Evolutionary conservation across 30 jellyfish, hydroid and myxozoan species (phyloP).

Genomic region (Aurelia aurita): DNA sequence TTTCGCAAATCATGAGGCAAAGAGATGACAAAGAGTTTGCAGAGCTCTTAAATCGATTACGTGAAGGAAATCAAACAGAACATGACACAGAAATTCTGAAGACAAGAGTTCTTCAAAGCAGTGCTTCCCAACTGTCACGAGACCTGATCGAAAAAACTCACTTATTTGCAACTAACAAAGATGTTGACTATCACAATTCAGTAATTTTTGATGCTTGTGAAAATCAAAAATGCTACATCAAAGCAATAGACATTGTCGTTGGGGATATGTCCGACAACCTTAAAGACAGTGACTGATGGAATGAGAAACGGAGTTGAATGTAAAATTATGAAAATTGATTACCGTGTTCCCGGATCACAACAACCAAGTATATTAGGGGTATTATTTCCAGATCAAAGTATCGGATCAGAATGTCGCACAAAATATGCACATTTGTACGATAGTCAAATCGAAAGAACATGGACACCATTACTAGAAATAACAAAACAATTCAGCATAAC

Average conservation of each 20-base stretch:
- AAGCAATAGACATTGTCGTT: too few relatives aligned
- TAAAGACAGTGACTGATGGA: constrained; percentile 2
- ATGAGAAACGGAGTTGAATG: constrained; percentile 52
- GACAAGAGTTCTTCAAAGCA: too few relatives aligned
- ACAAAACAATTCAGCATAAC: constrained; percentile 10
- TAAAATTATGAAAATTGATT: constrained; percentile 12
- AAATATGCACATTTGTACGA: background rate
- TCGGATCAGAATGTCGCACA: background rate
- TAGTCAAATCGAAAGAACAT: background rate
- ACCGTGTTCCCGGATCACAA: background rate
- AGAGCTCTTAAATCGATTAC: too few relatives aligned
- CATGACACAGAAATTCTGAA: too few relatives aligned
- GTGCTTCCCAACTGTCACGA: too few relatives aligned
- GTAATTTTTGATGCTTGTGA: too few relatives aligned
- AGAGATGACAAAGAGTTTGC: too few relatives aligned
- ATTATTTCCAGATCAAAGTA: background rate
- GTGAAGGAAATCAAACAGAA: constrained; percentile 6
- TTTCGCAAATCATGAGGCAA: background rate
- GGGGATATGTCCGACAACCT: too few relatives aligned
- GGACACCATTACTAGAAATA: constrained; percentile 49
- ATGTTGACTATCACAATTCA: too few relatives aligned
- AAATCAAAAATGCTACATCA: too few relatives aligned
- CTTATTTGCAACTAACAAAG: too few relatives aligned
- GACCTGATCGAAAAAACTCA: too few relatives aligned
- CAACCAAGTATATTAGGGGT: constrained; percentile 48